Conservation (phyloP, 2,797 vertebrate species). For the Xerus rutilus region DNA sequence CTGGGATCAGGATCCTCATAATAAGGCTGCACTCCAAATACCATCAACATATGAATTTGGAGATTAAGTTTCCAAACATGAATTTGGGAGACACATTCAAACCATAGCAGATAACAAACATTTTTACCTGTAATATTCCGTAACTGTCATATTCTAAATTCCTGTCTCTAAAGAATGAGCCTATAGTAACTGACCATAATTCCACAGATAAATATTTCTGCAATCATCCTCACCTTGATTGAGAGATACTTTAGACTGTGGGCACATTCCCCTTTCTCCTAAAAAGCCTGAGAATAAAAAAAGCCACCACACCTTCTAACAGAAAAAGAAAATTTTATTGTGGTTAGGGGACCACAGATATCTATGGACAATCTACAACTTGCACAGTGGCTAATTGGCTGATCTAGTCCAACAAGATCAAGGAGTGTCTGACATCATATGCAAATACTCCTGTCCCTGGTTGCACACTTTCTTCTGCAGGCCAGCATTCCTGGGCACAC, state of each 20-base stretch:
- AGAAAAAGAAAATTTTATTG: background rate
- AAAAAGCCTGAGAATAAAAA: background rate
- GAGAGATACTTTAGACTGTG: background rate
- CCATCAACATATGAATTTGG: background rate
- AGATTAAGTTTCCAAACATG: background rate
- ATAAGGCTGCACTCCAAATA: background rate
- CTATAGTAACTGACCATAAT: background rate
- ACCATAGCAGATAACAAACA: background rate
- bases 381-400: background rate
- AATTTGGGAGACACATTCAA: background rate
- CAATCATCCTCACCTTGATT: background rate
- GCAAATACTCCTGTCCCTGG: too few relatives aligned
- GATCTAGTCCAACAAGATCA: background rate
- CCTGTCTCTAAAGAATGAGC: background rate
- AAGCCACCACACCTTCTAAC: background rate
- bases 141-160: background rate
- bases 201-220: background rate
- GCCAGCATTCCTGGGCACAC: too few relatives aligned
- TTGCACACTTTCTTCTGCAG: too few relatives aligned
- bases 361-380: background rate
- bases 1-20: background rate
- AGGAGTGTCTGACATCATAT: too few relatives aligned
- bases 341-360: background rate
- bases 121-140: background rate
- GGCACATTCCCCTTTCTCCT: background rate